Conservation (phyloP, 2,888 invertebrate species). For the Harpalus rubripes region DNA sequence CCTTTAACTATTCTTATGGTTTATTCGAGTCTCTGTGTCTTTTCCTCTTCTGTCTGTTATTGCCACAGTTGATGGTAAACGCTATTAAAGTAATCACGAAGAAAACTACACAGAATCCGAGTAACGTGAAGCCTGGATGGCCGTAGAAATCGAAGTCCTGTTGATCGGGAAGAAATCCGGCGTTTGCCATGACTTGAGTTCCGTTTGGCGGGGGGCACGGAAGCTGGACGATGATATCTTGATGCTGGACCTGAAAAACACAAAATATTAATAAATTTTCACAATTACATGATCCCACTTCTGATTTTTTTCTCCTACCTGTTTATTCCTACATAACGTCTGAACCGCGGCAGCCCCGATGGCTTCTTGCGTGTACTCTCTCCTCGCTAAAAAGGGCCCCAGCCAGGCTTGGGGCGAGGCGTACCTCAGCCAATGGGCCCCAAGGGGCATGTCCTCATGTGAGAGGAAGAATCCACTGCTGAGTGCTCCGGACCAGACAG, state of each 20-base stretch:
- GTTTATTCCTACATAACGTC: slow-evolving; percentile 85
- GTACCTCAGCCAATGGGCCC: slow-evolving; percentile 84
- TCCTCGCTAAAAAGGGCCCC: slow-evolving; percentile 82
- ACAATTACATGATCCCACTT: no score
- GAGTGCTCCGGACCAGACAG: slow-evolving; percentile 81
- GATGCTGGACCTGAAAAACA: slow-evolving; percentile 85
- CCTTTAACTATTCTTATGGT: slow-evolving; percentile 76
- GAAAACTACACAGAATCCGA: slow-evolving; percentile 82
- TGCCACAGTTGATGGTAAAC: slow-evolving; percentile 81
- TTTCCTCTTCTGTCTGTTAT: slow-evolving; percentile 77
- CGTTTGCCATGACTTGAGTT: slow-evolving; percentile 82
- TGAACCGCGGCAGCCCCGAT: slow-evolving; percentile 80
- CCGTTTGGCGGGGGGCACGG: slow-evolving; percentile 91
- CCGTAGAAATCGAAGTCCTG: slow-evolving; percentile 79
- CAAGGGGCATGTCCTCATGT: slow-evolving; percentile 82
- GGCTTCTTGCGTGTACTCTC: slow-evolving; percentile 84
- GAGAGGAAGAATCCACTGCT: slow-evolving; percentile 86
- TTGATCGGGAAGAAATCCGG: slow-evolving; percentile 78
- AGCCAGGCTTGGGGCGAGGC: slow-evolving; percentile 88
- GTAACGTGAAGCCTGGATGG: slow-evolving; percentile 81
- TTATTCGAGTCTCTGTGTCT: slow-evolving; percentile 82
- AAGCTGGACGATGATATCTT: slow-evolving; percentile 92
- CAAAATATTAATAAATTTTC: no score
- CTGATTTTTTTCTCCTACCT: slow-evolving; percentile 77
- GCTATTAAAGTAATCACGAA: slow-evolving; percentile 82